phyloP scores from a whole-genome alignment of 1,140 invertebrate genomes.

The Drosophila arizonae region DNA sequence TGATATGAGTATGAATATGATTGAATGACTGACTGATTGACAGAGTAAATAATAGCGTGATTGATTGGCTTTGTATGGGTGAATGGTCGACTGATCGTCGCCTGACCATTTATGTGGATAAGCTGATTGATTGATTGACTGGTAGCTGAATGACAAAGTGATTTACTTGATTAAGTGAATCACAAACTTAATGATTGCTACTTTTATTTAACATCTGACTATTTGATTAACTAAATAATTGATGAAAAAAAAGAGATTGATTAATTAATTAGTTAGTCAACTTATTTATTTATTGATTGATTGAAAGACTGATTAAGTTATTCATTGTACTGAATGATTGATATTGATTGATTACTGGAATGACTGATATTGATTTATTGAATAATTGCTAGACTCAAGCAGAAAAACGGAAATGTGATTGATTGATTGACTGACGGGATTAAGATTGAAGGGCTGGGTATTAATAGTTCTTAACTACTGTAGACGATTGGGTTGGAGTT shows the following conservation, averaged over 20 bases:
- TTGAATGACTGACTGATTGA: not conserved
- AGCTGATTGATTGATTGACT: no score
- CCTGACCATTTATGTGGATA: no score
- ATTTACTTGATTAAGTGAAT: not conserved
- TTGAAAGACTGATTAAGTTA: not conserved
- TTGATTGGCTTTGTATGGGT: not conserved
- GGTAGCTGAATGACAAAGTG: not conserved
- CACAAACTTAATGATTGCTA: no score
- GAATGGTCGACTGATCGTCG: no score
- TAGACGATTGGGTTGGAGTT: not conserved
- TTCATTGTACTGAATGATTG: not conserved
- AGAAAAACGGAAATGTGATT: no score
- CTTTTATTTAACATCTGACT: no score
- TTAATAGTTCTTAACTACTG: not conserved
- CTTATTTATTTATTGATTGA: not conserved
- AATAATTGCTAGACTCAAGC: not conserved
- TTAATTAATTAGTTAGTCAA: not conserved
- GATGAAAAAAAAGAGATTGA: not conserved
- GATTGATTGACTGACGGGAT: no score
- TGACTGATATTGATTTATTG: not conserved
- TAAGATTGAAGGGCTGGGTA: not conserved
- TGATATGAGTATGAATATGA: no score
- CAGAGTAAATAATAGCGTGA: not conserved
- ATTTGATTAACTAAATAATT: no score
- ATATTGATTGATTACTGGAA: not conserved